Conservation (phyloP, 2,113 vertebrate species). For the Synchiropus splendidus region DNA sequence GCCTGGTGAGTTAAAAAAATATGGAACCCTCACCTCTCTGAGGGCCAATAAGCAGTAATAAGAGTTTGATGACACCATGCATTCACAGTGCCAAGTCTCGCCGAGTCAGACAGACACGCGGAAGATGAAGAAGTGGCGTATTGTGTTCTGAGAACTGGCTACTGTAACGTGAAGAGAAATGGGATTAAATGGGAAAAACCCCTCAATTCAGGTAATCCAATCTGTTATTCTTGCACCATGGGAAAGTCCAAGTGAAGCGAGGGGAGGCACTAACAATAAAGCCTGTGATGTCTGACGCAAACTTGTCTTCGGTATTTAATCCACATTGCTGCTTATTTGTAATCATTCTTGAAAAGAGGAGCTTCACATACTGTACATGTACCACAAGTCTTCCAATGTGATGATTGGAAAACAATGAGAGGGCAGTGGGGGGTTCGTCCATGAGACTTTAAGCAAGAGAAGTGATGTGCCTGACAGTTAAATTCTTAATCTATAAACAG, state of each 20-base stretch:
- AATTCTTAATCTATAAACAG: no score
- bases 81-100: conserved; percentile 32
- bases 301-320: conserved; percentile 3
- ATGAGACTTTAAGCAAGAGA: no score
- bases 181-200: conserved; percentile 39
- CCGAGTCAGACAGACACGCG: conserved; percentile 28
- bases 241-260: conserved; percentile 27
- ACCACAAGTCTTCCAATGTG: no score
- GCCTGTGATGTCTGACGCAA: conserved; percentile 3
- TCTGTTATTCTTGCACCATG: conserved; percentile 32
- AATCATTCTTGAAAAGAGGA: no score
- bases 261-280: conserved; percentile 15
- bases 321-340: conserved; percentile 3
- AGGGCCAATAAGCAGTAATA: background rate
- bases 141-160: conserved; percentile 36
- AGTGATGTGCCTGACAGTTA: no score
- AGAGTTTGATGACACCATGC: conserved; percentile 12
- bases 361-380: no score
- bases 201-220: conserved; percentile 41
- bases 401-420: no score
- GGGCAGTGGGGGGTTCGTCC: no score
- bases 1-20: no score
- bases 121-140: conserved; percentile 34
- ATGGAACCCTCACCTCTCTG: background rate
- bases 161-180: conserved; percentile 27